These are phyloP conservation scores for Oryzaephilus surinamensis DNA, from an alignment of 1,140 invertebrate species.

Conservation along the genomic window DNA sequence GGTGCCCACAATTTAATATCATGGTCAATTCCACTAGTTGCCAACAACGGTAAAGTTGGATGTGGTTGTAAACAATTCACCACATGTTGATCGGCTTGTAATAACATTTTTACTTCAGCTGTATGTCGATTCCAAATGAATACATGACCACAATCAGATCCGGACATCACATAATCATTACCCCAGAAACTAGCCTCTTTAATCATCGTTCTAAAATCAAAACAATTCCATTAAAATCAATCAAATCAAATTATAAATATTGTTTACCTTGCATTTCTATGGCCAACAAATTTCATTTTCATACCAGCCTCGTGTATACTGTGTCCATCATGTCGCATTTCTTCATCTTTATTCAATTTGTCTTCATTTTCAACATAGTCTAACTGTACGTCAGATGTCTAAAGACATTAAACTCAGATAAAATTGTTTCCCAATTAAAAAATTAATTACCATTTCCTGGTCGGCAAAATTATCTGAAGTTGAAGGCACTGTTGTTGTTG, in stretches of 20 bases:
- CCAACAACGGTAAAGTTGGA: slow-evolving; percentile 67
- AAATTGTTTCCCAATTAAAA: background rate
- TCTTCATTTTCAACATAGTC: slow-evolving; percentile 23
- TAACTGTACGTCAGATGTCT: slow-evolving; percentile 18
- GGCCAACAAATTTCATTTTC: slow-evolving; percentile 66
- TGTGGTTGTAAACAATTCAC: slow-evolving; percentile 84
- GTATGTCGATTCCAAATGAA: slow-evolving; percentile 58
- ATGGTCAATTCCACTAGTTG: slow-evolving; percentile 84
- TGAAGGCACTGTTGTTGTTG: slow-evolving; percentile 6
- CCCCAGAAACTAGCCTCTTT: slow-evolving; percentile 89
- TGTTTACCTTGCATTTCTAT: slow-evolving; percentile 76
- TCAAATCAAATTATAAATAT: slow-evolving; percentile 12
- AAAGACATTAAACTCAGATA: no score
- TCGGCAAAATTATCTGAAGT: slow-evolving; percentile 1
- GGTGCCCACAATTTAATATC: slow-evolving; percentile 83
- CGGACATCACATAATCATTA: slow-evolving; percentile 69
- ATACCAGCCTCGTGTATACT: slow-evolving; percentile 37
- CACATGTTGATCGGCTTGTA: slow-evolving; percentile 77
- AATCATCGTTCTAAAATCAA: slow-evolving; percentile 62
- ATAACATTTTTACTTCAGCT: slow-evolving; percentile 59
- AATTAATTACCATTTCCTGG: slow-evolving; percentile 6
- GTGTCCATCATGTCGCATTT: slow-evolving; percentile 15
- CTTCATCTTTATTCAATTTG: no score
- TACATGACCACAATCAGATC: slow-evolving; percentile 77
- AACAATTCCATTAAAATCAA: background rate